These are phyloP conservation scores for Trematocara variabile DNA, from an alignment of 2,113 vertebrate genomes.

Conservation along the genomic window DNA sequence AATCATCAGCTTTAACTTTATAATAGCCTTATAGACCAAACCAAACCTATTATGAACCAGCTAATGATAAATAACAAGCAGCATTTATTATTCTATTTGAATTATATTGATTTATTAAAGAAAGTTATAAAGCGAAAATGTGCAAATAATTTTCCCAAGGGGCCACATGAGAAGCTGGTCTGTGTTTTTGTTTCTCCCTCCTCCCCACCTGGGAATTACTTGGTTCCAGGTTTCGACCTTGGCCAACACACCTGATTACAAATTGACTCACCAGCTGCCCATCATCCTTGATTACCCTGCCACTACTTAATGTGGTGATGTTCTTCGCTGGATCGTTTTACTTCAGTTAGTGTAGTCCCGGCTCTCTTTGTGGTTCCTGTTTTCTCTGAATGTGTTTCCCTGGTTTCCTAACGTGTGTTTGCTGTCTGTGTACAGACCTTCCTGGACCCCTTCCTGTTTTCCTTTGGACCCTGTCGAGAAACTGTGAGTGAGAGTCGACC, in stretches of 20 bases:
- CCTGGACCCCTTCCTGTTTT: background rate
- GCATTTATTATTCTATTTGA: background rate
- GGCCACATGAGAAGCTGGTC: background rate
- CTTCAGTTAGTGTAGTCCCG: background rate
- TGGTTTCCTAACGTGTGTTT: background rate
- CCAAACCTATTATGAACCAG: background rate
- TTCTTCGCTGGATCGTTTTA: background rate
- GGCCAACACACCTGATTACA: background rate
- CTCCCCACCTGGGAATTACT: background rate
- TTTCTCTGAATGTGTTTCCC: background rate
- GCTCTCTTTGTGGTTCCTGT: background rate
- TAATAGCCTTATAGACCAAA: background rate
- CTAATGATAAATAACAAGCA: background rate
- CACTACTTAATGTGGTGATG: background rate
- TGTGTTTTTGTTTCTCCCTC: background rate
- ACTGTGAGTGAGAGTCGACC: background rate
- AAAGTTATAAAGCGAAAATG: background rate
- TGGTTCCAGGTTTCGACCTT: background rate
- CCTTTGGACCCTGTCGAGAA: background rate
- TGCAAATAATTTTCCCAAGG: background rate
- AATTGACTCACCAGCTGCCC: background rate
- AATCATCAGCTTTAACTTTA: background rate
- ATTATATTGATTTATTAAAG: background rate
- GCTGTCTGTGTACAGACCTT: background rate
- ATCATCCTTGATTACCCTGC: background rate